Percentiles rank a stretch among this genome's conserved stretches.
These are phyloP conservation scores for Bathynomus jamesi DNA, from an alignment of 1,140 invertebrate species.

Conservation along the genomic window DNA sequence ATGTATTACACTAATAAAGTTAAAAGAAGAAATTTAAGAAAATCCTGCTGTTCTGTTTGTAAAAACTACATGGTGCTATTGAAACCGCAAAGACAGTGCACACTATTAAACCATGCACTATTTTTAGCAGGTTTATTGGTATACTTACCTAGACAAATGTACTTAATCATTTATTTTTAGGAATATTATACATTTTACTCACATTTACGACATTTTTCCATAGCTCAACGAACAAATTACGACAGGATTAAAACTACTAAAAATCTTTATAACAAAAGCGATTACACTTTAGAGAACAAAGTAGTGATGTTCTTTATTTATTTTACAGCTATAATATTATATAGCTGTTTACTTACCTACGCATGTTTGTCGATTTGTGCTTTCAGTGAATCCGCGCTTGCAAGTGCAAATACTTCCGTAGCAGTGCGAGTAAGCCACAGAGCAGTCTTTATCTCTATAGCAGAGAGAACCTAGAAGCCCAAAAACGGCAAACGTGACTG, in stretches of 20 bases:
- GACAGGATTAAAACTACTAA: neutral
- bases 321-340: neutral
- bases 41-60: too few relatives aligned
- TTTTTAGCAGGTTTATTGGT: too few relatives aligned
- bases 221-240: neutral
- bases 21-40: too few relatives aligned
- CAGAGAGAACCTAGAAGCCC: conserved; percentile 68
- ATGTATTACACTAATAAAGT: too few relatives aligned
- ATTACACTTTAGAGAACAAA: neutral
- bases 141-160: neutral
- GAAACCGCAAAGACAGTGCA: too few relatives aligned
- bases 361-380: conserved; percentile 61
- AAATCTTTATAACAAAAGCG: neutral
- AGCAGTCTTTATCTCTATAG: conserved; percentile 61
- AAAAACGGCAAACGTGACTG: conserved; percentile 51
- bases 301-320: neutral
- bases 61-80: too few relatives aligned
- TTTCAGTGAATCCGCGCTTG: conserved; percentile 53
- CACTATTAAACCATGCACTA: neutral
- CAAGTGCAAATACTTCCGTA: conserved; percentile 61
- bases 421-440: conserved; percentile 61
- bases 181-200: neutral
- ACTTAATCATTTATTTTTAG: neutral
- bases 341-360: conserved; percentile 49
- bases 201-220: neutral